A percentile compares a stretch with the other conserved stretches of the same genome.
phyloP scores from a whole-genome alignment of 2,888 invertebrate species.

The Nemoura dubitans region DNA sequence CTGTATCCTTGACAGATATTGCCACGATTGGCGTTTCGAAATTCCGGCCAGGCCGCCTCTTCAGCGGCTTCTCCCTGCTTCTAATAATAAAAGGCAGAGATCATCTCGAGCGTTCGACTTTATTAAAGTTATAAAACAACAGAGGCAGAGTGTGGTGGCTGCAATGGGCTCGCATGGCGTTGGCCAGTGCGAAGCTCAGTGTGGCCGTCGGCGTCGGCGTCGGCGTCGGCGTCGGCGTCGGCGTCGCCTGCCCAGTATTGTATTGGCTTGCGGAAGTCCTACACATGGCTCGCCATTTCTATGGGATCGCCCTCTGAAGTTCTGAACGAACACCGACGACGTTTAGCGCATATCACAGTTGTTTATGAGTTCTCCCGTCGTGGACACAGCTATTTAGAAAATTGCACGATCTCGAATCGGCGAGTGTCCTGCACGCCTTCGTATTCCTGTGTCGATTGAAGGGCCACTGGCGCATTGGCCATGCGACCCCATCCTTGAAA shows the following conservation, averaged over 20 bases:
- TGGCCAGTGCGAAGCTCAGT: background rate
- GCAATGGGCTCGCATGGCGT: background rate
- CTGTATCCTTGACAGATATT: background rate
- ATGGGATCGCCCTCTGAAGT: background rate
- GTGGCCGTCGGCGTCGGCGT: background rate
- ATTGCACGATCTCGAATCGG: background rate
- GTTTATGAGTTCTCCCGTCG: background rate
- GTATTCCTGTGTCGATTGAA: background rate
- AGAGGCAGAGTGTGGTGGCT: background rate
- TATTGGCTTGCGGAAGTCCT: slow-evolving; percentile 24
- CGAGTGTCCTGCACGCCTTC: background rate
- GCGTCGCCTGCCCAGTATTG: background rate
- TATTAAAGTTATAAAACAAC: slow-evolving; percentile 24
- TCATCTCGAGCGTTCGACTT: slow-evolving; percentile 14
- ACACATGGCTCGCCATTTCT: background rate
- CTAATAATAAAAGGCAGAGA: slow-evolving; percentile 3
- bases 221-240: background rate
- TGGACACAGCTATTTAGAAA: background rate
- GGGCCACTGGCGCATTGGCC: too few species aligned
- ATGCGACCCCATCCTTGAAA: background rate
- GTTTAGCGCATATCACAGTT: slow-evolving; percentile 23
- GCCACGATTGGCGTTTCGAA: background rate
- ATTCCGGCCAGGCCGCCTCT: background rate
- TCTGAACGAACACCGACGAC: slow-evolving; percentile 3
- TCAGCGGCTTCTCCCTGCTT: background rate